phyloP scores from a whole-genome alignment of 2,113 vertebrate genomes.

The Ammodytes dubius region DNA sequence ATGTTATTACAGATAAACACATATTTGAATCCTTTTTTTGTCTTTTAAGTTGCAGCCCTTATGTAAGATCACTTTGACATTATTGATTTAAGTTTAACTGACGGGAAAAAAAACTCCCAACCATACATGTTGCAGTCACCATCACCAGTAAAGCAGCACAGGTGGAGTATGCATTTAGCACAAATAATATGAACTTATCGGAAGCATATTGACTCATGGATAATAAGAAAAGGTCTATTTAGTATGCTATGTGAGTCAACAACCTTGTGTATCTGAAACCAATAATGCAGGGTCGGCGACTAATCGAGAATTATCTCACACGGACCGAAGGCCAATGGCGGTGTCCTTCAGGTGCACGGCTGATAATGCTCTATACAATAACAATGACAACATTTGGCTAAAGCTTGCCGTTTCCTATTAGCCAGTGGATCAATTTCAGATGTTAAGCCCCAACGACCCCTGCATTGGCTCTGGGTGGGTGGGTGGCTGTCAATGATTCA shows the following conservation, averaged over 20 bases:
- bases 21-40: background rate
- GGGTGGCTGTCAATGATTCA: constrained; percentile 44
- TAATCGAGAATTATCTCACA: constrained; percentile 65
- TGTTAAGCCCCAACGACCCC: constrained; percentile 46
- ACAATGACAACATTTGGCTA: constrained; percentile 48
- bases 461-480: constrained; percentile 5
- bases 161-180: background rate
- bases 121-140: background rate
- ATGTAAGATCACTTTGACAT: background rate
- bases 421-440: constrained; percentile 54
- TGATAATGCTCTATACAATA: constrained; percentile 65
- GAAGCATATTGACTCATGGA: background rate
- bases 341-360: constrained; percentile 28
- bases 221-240: background rate
- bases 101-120: background rate
- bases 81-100: background rate
- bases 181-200: background rate
- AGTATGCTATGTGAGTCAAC: constrained; percentile 6
- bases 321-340: constrained; percentile 28
- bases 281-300: constrained; percentile 40
- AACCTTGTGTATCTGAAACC: constrained; percentile 42
- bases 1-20: background rate
- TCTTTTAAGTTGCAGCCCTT: background rate
- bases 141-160: background rate
- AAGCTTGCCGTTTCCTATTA: constrained; percentile 56